Percentiles rank a stretch among this genome's conserved stretches.
Evolutionary conservation across 2,797 vertebrate genomes (phyloP).

Genomic region (Manis crassicaudata): DNA sequence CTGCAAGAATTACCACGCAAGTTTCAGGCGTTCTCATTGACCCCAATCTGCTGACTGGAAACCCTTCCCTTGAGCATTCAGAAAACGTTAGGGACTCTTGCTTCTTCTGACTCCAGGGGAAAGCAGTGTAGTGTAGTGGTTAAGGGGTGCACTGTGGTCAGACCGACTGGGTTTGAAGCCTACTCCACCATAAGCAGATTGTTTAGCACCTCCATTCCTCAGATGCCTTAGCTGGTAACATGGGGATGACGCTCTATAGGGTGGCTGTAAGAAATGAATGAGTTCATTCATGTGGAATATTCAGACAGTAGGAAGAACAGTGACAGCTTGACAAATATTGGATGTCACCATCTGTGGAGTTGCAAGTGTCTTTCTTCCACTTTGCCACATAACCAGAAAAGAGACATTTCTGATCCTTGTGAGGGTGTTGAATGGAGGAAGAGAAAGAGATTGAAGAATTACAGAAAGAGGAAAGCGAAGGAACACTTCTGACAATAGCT

Average conservation of each 20-base stretch:
- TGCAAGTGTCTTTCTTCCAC: not conserved
- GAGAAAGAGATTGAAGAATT: not conserved
- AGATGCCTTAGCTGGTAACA: not conserved
- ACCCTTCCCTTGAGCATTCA: not conserved
- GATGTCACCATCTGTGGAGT: not conserved
- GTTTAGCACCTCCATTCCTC: not conserved
- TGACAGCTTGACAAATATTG: not conserved
- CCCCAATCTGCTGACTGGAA: not conserved
- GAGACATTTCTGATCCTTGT: not conserved
- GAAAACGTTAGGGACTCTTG: not conserved
- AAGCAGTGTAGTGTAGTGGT: not conserved
- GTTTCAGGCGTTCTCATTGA: not conserved
- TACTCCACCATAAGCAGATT: not conserved
- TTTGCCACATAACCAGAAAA: not conserved
- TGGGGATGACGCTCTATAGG: not conserved
- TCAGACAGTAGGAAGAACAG: not conserved
- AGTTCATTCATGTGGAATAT: not conserved
- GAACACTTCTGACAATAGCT: not conserved
- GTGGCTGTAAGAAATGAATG: not conserved
- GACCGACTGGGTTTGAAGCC: not conserved
- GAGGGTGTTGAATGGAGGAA: not conserved
- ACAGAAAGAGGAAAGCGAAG: not conserved
- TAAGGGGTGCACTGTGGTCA: not conserved
- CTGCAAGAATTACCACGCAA: not conserved
- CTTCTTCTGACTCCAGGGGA: not conserved